Evolutionary conservation across 92 coral and sea anemone species (phyloP), one percentile per base, ranked within the genome.

Genomic region (Bergia sp.): DNA sequence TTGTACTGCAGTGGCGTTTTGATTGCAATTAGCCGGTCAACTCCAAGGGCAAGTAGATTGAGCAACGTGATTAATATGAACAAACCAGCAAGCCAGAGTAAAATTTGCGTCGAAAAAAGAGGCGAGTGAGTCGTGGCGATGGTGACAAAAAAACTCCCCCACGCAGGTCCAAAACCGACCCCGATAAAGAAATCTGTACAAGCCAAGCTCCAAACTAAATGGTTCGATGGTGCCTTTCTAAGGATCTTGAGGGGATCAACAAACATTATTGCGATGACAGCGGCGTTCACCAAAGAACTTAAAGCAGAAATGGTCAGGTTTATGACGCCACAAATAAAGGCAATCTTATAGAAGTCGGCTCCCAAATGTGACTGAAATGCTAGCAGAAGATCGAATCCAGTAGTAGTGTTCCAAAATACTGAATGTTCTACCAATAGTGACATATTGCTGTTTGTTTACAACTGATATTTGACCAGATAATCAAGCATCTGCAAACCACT

Each of bases 211-310:
- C 76, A 71, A 40, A 71, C 76, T 38, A 71, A 21, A 38, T 71
- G 76, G 39, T 18, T 71, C 76, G 76, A 71, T 2, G 76, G 76
- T 36, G 76, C 37, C 11, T 71, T 36, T 38, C 76, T 23, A 2
- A 71, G 76, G 76, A 71, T n/a, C 76, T 73, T 73, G 77, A 73
- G 77, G 4, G 77, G 77, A 12, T 73, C 77, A 38, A 73, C 38
- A 40, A 73, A 73, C 77, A 73, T 73, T 73, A 73, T n/a, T 71
- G 39, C 76, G 16, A 71, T 71, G 76, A 71, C 76, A 15, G 39
- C 16, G 6, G 3, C 76, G 76, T 71, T 71, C 39, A 71, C 76
- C 15, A 71, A 3, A 40, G 76, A 12, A 7, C 38, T 3, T 36
- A 71, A 3, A 38, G 41, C 11, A 23, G 76, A 71, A 38, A 71